Percentiles rank a stretch among this genome's conserved stretches.
phyloP scores from a whole-genome alignment of 2,888 invertebrate genomes.

The Pristionchus fissidentatus region DNA sequence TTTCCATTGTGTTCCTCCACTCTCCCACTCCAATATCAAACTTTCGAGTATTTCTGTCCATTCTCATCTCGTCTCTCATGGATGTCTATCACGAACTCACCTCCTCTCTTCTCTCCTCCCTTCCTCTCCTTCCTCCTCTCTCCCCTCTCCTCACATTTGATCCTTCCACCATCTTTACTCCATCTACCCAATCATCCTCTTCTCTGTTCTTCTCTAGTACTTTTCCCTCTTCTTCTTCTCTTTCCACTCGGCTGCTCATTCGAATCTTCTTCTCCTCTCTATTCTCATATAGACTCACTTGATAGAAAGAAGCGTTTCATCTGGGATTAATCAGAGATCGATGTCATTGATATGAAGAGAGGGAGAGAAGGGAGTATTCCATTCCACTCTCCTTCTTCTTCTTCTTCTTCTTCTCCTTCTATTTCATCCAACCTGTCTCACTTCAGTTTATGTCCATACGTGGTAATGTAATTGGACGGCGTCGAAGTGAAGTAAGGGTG shows the following conservation, averaged over 20 bases:
- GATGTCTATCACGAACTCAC: neutral
- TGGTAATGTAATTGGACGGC: constrained; percentile 14
- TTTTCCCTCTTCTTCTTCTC: neutral
- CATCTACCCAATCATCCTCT: neutral
- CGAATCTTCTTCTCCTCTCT: no score
- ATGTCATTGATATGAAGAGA: no score
- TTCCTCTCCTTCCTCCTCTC: neutral
- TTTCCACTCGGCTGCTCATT: no score
- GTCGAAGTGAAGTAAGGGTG: neutral
- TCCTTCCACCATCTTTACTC: neutral
- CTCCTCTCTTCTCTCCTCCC: neutral
- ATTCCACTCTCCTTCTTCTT: neutral
- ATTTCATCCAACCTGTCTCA: neutral
- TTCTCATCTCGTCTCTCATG: neutral
- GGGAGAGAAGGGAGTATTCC: no score
- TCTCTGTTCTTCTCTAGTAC: neutral
- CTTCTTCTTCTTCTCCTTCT: neutral
- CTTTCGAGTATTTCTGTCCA: neutral
- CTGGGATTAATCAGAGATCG: no score
- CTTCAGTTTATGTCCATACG: constrained; percentile 23
- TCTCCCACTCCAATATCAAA: neutral
- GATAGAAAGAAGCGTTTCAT: no score
- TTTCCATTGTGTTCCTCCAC: neutral
- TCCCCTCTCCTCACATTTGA: neutral
- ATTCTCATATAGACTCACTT: no score